phyloP scores from a whole-genome alignment of 64 coral and sea anemone species.

The Actinia tenebrosa region DNA sequence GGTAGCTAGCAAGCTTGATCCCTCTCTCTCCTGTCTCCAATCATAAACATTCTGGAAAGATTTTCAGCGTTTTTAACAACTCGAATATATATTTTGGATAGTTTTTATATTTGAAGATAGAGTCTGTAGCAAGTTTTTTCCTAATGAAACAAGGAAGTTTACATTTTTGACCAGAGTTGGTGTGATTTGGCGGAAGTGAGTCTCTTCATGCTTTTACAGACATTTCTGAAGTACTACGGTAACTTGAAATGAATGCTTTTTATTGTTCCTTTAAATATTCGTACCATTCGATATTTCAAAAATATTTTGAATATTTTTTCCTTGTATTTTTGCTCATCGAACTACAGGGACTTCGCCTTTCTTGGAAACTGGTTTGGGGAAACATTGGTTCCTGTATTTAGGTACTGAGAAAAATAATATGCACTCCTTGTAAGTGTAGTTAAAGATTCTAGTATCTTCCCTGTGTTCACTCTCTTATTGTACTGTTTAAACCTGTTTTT shows the following conservation, averaged over 20 bases:
- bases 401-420: conserved; percentile 31
- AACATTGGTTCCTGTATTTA: conserved; percentile 90
- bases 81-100: background rate
- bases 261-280: background rate
- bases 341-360: conserved; percentile 50
- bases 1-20: background rate
- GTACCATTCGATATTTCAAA: background rate
- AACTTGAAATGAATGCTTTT: background rate
- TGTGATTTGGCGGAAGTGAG: background rate
- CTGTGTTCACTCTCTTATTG: background rate
- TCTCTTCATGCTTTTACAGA: conserved; percentile 36
- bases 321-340: conserved; percentile 11
- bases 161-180: background rate
- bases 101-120: background rate
- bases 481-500: background rate
- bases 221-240: conserved; percentile 90
- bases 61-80: background rate
- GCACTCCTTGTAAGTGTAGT: background rate
- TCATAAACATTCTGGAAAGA: background rate
- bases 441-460: background rate
- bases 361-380: conserved; percentile 66
- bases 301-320: background rate
- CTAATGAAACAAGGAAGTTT: background rate
- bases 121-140: background rate
- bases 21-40: background rate